Base-by-base conservation (phyloP, 2,797 vertebrate species). In the Sphenodon punctatus region DNA sequence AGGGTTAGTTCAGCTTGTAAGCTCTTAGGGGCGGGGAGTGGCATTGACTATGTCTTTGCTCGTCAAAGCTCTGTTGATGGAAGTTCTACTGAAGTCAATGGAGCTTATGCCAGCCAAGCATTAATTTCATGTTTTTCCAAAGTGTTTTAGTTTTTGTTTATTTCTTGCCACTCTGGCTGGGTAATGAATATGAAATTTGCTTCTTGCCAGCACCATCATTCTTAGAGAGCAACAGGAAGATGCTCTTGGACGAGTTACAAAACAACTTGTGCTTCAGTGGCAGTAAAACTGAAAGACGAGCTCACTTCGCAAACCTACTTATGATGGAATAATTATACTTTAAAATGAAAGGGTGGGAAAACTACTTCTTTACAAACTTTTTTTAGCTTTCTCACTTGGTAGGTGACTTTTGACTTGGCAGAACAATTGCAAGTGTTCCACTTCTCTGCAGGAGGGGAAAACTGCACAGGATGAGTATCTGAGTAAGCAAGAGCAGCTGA, bases 161-260 rank as follows among this genome's bases (percentile, higher is more conserved):
- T 75, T 64, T 83, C 70, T 87, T 80, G 36, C 64, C 83, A 67
- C 75, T 25, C 74, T 90, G 82, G 86, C 79, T 90, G 81, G 78
- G 53, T 25, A 32, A 45, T 73, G 43, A 63, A 70, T 59, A 51
- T 48, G 51, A 75, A 80, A 78, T 51, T 10, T 56, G 10, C 5
- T 49, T 75, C 30, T 88, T 67, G 48, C 51, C 53, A 65, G 16
- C 63, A 49, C 7, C 22, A 19, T 0, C 63, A 4, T 25, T 58
- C 16, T 39, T 67, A 39, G 34, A 36, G 46, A 48, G 64, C 58
- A 90, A 22, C 0, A 3, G 20, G 30, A 61, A 59, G 71, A 23
- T 83, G 27, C 41, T 70, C 63, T 30, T 70, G 12, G 22, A 10
- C 27, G n/a, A 74, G 38, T 45, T 12, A 32, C 30, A 9, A 27